phyloP scores from a whole-genome alignment of 2,888 invertebrate genomes.

The Bedellia somnulentella region DNA sequence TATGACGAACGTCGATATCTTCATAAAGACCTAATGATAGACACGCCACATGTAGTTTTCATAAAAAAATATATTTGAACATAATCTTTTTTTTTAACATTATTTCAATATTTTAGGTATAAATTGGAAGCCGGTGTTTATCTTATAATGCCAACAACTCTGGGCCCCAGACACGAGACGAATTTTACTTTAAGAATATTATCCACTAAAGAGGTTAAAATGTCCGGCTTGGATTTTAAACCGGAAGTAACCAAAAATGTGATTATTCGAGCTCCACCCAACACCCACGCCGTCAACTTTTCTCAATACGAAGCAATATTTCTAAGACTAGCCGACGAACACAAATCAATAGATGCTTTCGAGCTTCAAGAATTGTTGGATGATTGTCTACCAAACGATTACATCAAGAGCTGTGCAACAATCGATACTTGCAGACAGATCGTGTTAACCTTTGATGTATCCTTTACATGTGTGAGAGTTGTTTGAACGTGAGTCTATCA shows the following conservation, averaged over 20 bases:
- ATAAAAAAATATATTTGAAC: too few relatives aligned
- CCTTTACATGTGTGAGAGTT: too few relatives aligned
- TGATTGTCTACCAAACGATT: constrained; percentile 90
- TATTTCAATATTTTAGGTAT: constrained; percentile 60
- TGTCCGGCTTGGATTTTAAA: constrained; percentile 70
- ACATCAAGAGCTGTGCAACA: constrained; percentile 91
- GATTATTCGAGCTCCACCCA: constrained; percentile 73
- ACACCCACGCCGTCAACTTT: constrained; percentile 71
- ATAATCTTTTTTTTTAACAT: too few relatives aligned
- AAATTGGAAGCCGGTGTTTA: constrained; percentile 80
- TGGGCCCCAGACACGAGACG: constrained; percentile 88
- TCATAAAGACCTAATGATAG: too few relatives aligned
- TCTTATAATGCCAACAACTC: constrained; percentile 86
- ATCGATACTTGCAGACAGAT: constrained; percentile 91
- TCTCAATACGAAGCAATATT: constrained; percentile 89
- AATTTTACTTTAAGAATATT: constrained; percentile 83
- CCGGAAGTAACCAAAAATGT: constrained; percentile 73
- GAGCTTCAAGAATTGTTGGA: constrained; percentile 88
- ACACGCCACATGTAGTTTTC: too few relatives aligned
- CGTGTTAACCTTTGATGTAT: constrained; percentile 85
- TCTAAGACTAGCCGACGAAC: constrained; percentile 87
- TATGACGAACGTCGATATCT: too few relatives aligned
- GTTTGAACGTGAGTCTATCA: too few relatives aligned
- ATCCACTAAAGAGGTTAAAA: constrained; percentile 74
- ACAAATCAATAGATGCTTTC: constrained; percentile 86